These are phyloP conservation scores for Tapirus terrestris DNA, from an alignment of 2,113 vertebrate species.

Conservation along the genomic window DNA sequence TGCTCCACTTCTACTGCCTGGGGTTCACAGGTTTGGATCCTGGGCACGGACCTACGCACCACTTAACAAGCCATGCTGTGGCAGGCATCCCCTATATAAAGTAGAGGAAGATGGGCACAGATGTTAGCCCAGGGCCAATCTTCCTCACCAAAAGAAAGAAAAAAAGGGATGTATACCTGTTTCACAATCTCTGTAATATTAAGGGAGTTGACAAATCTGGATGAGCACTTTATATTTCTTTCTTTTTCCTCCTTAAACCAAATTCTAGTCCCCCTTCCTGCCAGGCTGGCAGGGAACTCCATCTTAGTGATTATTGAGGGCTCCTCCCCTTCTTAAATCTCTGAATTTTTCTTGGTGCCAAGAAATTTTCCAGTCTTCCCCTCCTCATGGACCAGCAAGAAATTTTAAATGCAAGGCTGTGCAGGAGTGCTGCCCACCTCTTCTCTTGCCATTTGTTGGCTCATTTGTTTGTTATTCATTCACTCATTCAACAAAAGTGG, in stretches of 20 bases:
- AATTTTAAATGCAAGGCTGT: background rate
- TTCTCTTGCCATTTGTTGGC: background rate
- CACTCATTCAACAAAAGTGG: background rate
- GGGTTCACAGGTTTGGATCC: too few relatives aligned
- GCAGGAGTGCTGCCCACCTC: background rate
- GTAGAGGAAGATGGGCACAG: too few relatives aligned
- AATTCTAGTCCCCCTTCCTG: background rate
- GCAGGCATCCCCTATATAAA: too few relatives aligned
- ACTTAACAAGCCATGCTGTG: too few relatives aligned
- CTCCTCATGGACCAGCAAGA: background rate
- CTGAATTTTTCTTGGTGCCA: background rate
- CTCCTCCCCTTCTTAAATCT: background rate
- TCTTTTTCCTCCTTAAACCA: background rate
- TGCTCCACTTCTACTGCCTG: too few relatives aligned
- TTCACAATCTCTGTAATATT: background rate
- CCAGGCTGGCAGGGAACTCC: background rate
- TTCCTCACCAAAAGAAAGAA: too few relatives aligned
- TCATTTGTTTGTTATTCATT: background rate
- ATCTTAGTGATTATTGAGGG: background rate
- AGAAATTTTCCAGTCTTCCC: background rate
- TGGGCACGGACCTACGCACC: too few relatives aligned
- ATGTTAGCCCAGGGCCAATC: too few relatives aligned
- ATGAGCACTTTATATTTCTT: background rate
- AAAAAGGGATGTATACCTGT: background rate
- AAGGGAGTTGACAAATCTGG: background rate